Evolutionary conservation across 2,888 invertebrate species (phyloP).

Genomic region (Xestia xanthographa): DNA sequence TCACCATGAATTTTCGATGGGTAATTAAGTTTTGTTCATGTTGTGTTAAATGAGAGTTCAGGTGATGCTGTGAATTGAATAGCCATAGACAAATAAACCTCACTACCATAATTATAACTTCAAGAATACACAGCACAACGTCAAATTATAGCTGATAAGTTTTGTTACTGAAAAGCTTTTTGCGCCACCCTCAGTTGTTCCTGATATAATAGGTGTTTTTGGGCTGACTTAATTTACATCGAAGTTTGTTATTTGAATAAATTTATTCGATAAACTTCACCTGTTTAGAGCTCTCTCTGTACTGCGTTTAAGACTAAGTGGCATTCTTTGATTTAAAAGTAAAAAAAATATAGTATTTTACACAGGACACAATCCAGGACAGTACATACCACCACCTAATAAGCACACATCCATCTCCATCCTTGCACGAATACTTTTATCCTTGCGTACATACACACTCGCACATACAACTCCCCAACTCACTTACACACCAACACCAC

Average conservation of each 20-base stretch:
- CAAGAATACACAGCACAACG: background rate
- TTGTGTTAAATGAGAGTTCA: slow-evolving; percentile 31
- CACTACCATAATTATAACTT: background rate
- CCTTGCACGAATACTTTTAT: too few species aligned
- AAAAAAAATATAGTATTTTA: background rate
- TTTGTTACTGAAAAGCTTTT: background rate
- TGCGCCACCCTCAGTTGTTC: background rate
- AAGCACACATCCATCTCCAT: too few species aligned
- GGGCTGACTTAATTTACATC: background rate
- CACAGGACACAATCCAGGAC: background rate
- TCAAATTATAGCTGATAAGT: background rate
- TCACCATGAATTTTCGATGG: slow-evolving; percentile 58
- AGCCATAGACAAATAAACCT: too few species aligned
- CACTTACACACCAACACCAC: too few species aligned
- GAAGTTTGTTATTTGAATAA: background rate
- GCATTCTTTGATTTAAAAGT: background rate
- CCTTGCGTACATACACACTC: too few species aligned
- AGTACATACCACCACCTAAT: too few species aligned
- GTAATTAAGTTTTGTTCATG: slow-evolving; percentile 50
- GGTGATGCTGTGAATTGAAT: background rate
- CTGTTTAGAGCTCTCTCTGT: background rate
- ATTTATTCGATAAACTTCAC: background rate
- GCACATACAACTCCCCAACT: too few species aligned
- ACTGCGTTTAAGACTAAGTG: background rate
- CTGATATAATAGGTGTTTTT: background rate